Evolutionary conservation across 2,113 vertebrate genomes (phyloP).

Genomic region (Hirundichthys speculiger): DNA sequence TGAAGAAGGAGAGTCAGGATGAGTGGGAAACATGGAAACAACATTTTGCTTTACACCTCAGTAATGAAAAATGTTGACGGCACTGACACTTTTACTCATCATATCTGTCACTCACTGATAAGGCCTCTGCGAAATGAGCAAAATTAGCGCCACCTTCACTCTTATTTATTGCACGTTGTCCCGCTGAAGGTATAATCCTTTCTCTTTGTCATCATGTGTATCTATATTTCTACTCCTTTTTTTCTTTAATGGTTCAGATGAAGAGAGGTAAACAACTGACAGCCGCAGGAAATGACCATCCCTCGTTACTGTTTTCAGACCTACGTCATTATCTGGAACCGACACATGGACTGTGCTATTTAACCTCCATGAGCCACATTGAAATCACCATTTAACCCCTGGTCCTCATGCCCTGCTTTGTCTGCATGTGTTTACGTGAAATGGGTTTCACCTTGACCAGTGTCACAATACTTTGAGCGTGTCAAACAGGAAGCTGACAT

Average conservation of each 20-base stretch:
- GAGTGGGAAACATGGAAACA: too few species aligned
- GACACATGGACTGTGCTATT: constrained; percentile 23
- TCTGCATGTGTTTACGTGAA: constrained; percentile 29
- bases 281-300: constrained; percentile 29
- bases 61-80: background rate
- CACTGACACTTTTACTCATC: too few species aligned
- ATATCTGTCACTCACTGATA: too few species aligned
- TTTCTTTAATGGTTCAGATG: constrained; percentile 5
- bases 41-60: constrained; percentile 10
- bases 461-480: constrained; percentile 41
- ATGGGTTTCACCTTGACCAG: constrained; percentile 61
- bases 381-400: constrained; percentile 49
- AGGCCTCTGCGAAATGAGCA: too few species aligned
- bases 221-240: background rate
- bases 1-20: constrained; percentile 30
- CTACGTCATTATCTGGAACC: constrained; percentile 35
- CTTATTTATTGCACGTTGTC: too few species aligned
- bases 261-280: constrained; percentile 43
- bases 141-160: too few species aligned
- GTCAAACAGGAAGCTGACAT: constrained; percentile 71
- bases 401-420: constrained; percentile 35
- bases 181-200: too few species aligned
- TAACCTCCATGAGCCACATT: constrained; percentile 8
- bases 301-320: constrained; percentile 18
- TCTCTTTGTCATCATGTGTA: background rate